Percentiles rank a stretch among this genome's conserved stretches.
phyloP scores from a whole-genome alignment of 2,113 vertebrate species.

The Agapornis roseicollis region DNA sequence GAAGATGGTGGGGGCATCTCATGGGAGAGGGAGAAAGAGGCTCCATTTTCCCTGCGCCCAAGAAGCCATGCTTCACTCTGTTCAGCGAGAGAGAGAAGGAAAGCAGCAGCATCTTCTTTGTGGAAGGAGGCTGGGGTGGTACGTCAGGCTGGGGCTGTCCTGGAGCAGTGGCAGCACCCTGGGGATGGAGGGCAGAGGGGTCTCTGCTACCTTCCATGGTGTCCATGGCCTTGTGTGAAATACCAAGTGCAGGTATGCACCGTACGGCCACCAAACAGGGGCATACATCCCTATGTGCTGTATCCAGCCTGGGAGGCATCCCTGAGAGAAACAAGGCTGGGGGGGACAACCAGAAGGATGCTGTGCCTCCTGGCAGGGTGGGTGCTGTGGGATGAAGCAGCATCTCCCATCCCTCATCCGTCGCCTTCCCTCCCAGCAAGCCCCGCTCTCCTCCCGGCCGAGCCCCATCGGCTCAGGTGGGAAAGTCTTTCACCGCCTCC shows the following conservation, averaged over 20 bases:
- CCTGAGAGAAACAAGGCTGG: background rate
- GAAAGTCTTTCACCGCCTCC: slow-evolving; percentile 64
- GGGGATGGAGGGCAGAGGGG: background rate
- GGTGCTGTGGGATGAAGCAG: background rate
- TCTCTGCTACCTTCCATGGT: background rate
- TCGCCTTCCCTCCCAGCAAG: background rate
- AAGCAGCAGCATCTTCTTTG: background rate
- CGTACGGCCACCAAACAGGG: background rate
- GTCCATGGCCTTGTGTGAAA: background rate
- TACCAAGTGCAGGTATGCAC: accelerated
- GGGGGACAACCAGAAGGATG: background rate
- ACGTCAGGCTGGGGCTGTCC: background rate
- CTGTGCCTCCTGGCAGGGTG: background rate
- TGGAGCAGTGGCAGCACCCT: background rate
- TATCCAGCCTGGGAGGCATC: background rate
- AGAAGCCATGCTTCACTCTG: background rate
- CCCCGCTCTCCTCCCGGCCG: background rate
- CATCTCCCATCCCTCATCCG: background rate
- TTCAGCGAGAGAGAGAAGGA: background rate
- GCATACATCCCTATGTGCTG: background rate
- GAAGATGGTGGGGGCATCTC: slow-evolving; percentile 22
- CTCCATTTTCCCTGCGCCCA: background rate
- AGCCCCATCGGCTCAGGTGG: slow-evolving; percentile 69
- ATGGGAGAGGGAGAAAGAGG: background rate
- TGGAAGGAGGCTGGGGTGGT: background rate